These are phyloP conservation scores for Melipona quadrifasciata DNA, from an alignment of 1,140 invertebrate species.

Conservation along the genomic window DNA sequence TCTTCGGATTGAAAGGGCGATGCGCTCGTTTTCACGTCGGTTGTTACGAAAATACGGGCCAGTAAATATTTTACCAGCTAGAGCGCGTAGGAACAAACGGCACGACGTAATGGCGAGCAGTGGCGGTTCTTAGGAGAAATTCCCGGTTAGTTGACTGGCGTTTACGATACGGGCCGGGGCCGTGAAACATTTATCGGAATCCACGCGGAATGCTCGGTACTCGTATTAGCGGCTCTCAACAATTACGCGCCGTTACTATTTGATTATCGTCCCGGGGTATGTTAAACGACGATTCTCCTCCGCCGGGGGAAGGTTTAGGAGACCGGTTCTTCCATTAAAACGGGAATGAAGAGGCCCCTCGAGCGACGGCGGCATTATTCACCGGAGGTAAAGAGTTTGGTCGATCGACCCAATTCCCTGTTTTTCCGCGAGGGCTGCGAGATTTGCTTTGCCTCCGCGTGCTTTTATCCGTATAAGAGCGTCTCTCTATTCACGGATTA, in stretches of 20 bases:
- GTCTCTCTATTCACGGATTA: slow-evolving; percentile 43
- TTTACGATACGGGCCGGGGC: not conserved
- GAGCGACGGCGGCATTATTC: slow-evolving; percentile 34
- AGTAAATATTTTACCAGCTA: slow-evolving; percentile 14
- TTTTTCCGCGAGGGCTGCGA: slow-evolving; percentile 19
- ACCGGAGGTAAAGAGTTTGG: slow-evolving; percentile 39
- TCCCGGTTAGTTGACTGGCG: not conserved
- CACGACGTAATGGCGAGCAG: not conserved
- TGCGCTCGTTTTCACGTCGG: not conserved
- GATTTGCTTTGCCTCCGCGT: slow-evolving; percentile 29
- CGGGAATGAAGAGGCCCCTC: slow-evolving; percentile 25
- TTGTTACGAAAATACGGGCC: not conserved
- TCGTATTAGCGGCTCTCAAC: slow-evolving; percentile 30
- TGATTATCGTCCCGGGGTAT: slow-evolving; percentile 28
- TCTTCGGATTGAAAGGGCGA: not conserved
- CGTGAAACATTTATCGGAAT: slow-evolving; percentile 34
- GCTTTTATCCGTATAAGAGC: slow-evolving; percentile 35
- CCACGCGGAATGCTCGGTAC: not conserved
- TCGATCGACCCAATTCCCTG: slow-evolving; percentile 44
- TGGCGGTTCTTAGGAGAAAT: not conserved
- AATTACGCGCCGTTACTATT: slow-evolving; percentile 42
- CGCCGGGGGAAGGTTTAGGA: not conserved
- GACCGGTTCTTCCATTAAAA: slow-evolving; percentile 27
- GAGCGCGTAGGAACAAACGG: slow-evolving; percentile 2
- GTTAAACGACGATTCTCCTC: slow-evolving; percentile 16